phyloP scores from a whole-genome alignment of 1,140 invertebrate genomes.

The Conus ventricosus region DNA sequence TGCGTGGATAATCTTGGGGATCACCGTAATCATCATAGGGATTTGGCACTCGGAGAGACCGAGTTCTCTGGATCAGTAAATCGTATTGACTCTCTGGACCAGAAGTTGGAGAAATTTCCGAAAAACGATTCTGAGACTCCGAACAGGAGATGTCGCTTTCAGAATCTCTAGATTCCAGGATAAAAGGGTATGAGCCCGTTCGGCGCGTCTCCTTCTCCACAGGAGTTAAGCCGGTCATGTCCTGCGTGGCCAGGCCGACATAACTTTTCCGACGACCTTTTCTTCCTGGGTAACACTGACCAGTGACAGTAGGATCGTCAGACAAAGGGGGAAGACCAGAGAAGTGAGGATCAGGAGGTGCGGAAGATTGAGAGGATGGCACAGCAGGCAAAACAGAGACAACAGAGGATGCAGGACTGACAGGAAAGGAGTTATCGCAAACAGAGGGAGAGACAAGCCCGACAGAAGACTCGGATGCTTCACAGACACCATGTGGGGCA shows the following conservation, averaged over 20 bases:
- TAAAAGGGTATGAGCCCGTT: no score
- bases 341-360: neutral
- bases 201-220: neutral
- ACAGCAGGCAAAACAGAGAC: neutral
- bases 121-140: no score
- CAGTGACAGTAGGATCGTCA: neutral
- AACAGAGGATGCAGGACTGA: neutral
- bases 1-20: no score
- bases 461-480: neutral
- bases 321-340: neutral
- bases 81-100: no score
- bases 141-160: neutral
- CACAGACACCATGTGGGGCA: neutral
- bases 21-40: no score
- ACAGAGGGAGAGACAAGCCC: neutral
- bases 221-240: neutral
- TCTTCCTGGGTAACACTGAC: neutral
- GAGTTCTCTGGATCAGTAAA: no score
- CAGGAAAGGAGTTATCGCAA: neutral
- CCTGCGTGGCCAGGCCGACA: no score
- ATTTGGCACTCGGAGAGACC: no score
- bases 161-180: neutral
- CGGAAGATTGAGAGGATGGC: neutral
- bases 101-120: no score
- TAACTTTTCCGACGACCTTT: neutral